phyloP scores from a whole-genome alignment of 64 coral and sea anemone genomes.

The Pocillopora verrucosa region DNA sequence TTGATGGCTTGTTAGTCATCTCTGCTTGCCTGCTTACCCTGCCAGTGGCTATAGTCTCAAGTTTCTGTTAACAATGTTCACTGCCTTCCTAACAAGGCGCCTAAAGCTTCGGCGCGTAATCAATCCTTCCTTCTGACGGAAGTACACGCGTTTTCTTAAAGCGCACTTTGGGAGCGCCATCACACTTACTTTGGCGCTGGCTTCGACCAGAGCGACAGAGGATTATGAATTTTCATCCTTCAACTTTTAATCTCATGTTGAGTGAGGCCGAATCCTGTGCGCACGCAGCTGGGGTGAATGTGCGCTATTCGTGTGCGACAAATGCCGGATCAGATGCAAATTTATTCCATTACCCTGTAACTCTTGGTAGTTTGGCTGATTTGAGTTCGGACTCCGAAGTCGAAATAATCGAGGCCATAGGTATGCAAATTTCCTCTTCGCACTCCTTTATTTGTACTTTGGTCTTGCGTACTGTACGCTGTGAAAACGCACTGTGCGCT shows the following conservation, averaged over 20 bases:
- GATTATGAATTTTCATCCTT: constrained; percentile 53
- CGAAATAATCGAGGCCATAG: constrained; percentile 64
- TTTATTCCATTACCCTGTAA: constrained; percentile 40
- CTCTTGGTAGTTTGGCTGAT: constrained; percentile 22
- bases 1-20: constrained; percentile 96
- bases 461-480: neutral
- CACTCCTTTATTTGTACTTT: neutral
- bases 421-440: constrained; percentile 15
- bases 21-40: constrained; percentile 30
- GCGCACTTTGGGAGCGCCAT: constrained; percentile 3
- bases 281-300: constrained; percentile 29
- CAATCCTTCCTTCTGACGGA: constrained; percentile 33
- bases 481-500: neutral
- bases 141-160: constrained; percentile 16
- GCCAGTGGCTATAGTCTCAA: constrained; percentile 40
- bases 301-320: constrained; percentile 20
- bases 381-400: constrained; percentile 67
- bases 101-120: constrained; percentile 46
- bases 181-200: constrained; percentile 6
- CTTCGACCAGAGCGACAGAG: neutral
- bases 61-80: constrained; percentile 40
- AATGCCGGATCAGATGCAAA: constrained; percentile 29
- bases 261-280: constrained; percentile 25
- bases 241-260: constrained; percentile 39
- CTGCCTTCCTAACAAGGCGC: constrained; percentile 52